Base-by-base conservation (phyloP, 2,888 invertebrate species). In the Ditylenchus weischeri region DNA sequence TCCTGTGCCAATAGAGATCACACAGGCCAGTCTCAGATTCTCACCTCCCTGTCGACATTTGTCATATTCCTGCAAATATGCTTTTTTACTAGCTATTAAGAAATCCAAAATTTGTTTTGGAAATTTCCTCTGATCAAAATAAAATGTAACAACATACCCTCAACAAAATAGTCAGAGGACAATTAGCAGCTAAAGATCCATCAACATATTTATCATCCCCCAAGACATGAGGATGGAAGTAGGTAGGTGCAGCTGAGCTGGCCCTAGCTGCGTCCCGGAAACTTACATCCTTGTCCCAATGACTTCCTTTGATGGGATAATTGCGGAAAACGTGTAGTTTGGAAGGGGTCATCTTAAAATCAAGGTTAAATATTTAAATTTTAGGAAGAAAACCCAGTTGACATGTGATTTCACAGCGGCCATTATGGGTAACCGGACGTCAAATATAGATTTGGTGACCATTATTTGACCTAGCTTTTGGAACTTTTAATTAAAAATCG, bases 181-280 rank as follows among this genome's bases (percentile, higher is more conserved):
- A 79, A 62, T 79, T 79, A 60, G 79, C 79, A 0, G 78, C 78
- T 49, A 79, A 75, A 11, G 76, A 76, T 57, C 79, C 79, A 69
- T 79, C 79, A 29, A 79, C 79, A 23, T 76, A 73, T 35, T 75
- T 72, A 35, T 70, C 73, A n/a, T 68, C 72, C 23, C 70, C 74
- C 58, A 75, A 69, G 15, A 57, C 21, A 62, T 76, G 76, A 10
- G 79, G 79, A 36, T 80, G 75, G 67, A 79, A 79, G 71, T 79
- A 79, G 21, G 79, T 79, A 2, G 79, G 79, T 4, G 79, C 79
- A 29, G 79, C 79, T 54, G 78, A 75, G 69, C 78, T 78, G 23
- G 79, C 78, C 43, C 79, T 63, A 8, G 79, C 77, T 8, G 79
- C 79, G 59, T 79, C 79, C 43, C 75, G 66, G 68, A 79, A 79